phyloP scores from a whole-genome alignment of 2,888 invertebrate species.

The Agrotis puta region DNA sequence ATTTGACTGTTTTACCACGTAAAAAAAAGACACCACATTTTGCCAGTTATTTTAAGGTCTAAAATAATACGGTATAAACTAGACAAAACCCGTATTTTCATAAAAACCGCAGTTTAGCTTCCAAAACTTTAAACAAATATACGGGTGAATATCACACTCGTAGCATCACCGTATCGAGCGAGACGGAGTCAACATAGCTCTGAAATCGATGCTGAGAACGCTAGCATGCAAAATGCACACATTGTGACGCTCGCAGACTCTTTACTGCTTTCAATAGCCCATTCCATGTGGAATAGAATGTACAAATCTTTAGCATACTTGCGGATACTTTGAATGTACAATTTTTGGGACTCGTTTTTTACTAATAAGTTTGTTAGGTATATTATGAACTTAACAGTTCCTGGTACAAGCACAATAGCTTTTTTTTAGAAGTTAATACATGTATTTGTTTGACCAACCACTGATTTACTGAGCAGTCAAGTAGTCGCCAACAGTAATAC shows the following conservation, averaged over 20 bases:
- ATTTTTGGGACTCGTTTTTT: not conserved
- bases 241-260: conserved; percentile 32
- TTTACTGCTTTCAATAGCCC: conserved; percentile 19
- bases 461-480: no score
- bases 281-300: conserved; percentile 26
- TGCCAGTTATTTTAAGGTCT: no score
- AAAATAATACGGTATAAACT: not conserved
- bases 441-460: no score
- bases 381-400: no score
- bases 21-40: no score
- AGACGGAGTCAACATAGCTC: conserved; percentile 4
- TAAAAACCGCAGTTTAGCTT: not conserved
- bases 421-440: no score
- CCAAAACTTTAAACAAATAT: not conserved
- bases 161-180: not conserved
- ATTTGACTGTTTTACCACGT: no score
- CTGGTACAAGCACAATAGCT: no score
- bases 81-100: not conserved
- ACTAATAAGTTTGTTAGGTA: not conserved
- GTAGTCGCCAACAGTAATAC: no score
- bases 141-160: conserved; percentile 18
- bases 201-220: conserved; percentile 20
- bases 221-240: conserved; percentile 18
- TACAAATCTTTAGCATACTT: conserved; percentile 27
- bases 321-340: not conserved